Conservation (phyloP, 2,113 vertebrate species). For the Microtus montanus region DNA sequence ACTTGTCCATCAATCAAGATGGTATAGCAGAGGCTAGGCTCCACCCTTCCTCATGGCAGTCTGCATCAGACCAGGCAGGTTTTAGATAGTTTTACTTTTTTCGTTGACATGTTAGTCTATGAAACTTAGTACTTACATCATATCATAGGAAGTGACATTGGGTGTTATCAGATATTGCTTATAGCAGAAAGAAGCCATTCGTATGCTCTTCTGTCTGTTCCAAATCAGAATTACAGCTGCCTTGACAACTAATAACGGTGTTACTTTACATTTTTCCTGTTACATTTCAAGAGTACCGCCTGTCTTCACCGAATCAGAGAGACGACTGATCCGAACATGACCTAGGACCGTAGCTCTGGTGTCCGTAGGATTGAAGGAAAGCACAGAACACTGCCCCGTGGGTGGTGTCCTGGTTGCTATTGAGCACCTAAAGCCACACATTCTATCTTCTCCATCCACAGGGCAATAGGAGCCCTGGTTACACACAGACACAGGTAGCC, state of each 20-base stretch:
- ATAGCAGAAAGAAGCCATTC: background rate
- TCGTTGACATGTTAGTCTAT: background rate
- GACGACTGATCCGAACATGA: background rate
- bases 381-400: accelerated
- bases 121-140: background rate
- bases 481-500: background rate
- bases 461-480: background rate
- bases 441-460: background rate
- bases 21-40: background rate
- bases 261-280: constrained; percentile 17
- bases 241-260: background rate
- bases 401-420: too few species aligned
- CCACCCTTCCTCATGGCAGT: background rate
- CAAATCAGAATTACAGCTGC: background rate
- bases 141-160: background rate
- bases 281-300: background rate
- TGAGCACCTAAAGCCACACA: too few species aligned
- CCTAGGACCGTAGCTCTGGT: background rate
- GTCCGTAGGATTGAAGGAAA: background rate
- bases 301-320: background rate
- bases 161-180: background rate
- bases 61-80: background rate
- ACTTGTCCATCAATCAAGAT: background rate
- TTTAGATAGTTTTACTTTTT: background rate
- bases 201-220: background rate